Percentiles rank a stretch among this genome's conserved stretches.
Evolutionary conservation across 2,888 invertebrate species (phyloP).

Genomic region (Tachina fera): DNA sequence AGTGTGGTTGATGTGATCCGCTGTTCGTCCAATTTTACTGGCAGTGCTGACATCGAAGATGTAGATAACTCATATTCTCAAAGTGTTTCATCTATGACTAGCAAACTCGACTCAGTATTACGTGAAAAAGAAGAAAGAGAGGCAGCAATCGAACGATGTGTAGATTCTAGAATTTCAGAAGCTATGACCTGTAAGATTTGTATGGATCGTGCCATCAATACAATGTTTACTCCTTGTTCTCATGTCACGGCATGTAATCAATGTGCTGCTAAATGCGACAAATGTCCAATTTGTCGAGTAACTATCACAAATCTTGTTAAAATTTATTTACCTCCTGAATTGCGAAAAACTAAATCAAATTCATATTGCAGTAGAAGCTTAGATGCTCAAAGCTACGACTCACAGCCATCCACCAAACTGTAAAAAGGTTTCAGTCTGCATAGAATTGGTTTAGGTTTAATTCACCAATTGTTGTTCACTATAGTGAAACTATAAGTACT

Average conservation of each 20-base stretch:
- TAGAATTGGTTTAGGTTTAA: slow-evolving; percentile 14
- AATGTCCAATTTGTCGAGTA: slow-evolving; percentile 82
- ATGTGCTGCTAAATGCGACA: slow-evolving; percentile 86
- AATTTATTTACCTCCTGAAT: slow-evolving; percentile 82
- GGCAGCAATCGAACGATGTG: slow-evolving; percentile 81
- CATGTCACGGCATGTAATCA: slow-evolving; percentile 92
- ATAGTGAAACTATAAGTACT: not conserved
- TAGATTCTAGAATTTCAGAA: slow-evolving; percentile 84
- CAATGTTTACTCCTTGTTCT: slow-evolving; percentile 94
- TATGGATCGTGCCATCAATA: slow-evolving; percentile 92
- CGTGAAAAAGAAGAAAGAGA: slow-evolving; percentile 81
- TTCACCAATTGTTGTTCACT: not conserved
- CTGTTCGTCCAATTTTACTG: slow-evolving; percentile 70
- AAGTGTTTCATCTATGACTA: slow-evolving; percentile 62
- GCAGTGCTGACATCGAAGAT: not conserved
- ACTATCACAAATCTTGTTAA: slow-evolving; percentile 81
- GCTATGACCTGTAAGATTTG: slow-evolving; percentile 93
- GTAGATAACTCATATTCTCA: not conserved
- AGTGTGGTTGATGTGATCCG: slow-evolving; percentile 48
- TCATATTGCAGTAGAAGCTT: not conserved
- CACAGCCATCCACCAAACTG: not conserved
- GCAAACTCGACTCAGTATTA: slow-evolving; percentile 80
- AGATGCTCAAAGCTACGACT: not conserved
- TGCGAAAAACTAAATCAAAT: slow-evolving; percentile 76
- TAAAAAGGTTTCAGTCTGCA: not conserved